A percentile compares a stretch with the other conserved stretches of the same genome.
These are phyloP conservation scores for Esox masquinongy DNA, from an alignment of 2,797 vertebrate genomes.

Conservation along the genomic window DNA sequence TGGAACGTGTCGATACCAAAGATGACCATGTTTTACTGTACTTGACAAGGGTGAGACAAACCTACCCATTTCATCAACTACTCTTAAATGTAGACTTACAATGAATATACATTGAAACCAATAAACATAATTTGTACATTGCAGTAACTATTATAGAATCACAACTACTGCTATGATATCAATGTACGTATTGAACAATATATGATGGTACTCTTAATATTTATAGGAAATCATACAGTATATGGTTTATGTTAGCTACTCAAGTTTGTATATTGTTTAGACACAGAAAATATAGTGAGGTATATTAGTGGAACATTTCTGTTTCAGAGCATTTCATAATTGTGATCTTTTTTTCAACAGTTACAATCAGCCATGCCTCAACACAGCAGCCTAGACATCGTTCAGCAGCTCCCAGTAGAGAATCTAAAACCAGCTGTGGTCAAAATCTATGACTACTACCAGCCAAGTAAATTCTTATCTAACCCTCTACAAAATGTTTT, in stretches of 20 bases:
- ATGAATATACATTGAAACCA: too few species aligned
- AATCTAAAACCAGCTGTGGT: slow-evolving; percentile 71
- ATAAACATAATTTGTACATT: not conserved
- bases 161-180: too few species aligned
- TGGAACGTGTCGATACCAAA: slow-evolving; percentile 54
- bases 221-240: too few species aligned
- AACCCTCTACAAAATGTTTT: not conserved
- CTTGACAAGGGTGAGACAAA: slow-evolving; percentile 46
- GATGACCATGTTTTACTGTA: slow-evolving; percentile 59
- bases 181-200: too few species aligned
- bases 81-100: too few species aligned
- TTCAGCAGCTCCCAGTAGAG: slow-evolving; percentile 54
- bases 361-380: not conserved
- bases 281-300: too few species aligned
- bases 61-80: not conserved
- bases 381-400: slow-evolving; percentile 36
- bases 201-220: too few species aligned
- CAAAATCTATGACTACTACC: slow-evolving; percentile 76
- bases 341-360: not conserved
- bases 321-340: too few species aligned
- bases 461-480: slow-evolving; percentile 57
- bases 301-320: too few species aligned
- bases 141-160: too few species aligned
- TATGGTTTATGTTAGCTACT: too few species aligned
- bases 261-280: too few species aligned